phyloP scores from a whole-genome alignment of 2,113 vertebrate genomes.

The Aplodontia rufa region DNA sequence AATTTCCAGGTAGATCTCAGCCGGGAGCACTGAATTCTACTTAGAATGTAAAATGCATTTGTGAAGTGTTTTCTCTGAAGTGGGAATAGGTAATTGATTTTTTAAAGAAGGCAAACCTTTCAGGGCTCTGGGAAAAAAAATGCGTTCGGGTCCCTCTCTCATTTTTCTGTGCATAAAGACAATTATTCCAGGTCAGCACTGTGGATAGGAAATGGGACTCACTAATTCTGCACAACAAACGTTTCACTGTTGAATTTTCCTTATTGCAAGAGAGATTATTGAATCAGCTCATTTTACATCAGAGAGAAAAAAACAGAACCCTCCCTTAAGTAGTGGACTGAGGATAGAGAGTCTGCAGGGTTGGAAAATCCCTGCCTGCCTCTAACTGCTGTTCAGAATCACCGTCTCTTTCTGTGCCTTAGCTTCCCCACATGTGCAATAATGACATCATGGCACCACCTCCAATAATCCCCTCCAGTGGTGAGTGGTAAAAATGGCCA shows the following conservation, averaged over 20 bases:
- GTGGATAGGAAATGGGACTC: background rate
- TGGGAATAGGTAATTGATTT: constrained; percentile 76
- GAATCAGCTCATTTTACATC: constrained; percentile 45
- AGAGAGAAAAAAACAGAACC: constrained; percentile 15
- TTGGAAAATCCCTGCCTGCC: background rate
- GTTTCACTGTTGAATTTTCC: constrained; percentile 42
- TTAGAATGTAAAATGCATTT: constrained; percentile 67
- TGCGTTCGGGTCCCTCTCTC: constrained; percentile 32
- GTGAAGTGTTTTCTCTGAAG: constrained; percentile 72
- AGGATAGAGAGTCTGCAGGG: background rate
- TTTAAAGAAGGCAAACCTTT: constrained; percentile 70
- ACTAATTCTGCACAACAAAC: constrained; percentile 67
- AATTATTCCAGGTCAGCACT: constrained; percentile 67
- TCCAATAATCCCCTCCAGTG: fast-evolving
- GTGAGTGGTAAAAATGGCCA: background rate
- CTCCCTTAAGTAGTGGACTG: background rate
- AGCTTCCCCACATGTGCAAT: background rate
- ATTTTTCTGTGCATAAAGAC: constrained; percentile 68
- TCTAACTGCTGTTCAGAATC: background rate
- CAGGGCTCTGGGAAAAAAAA: constrained; percentile 47
- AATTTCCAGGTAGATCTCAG: constrained; percentile 64
- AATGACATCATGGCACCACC: too few relatives aligned
- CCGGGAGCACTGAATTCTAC: background rate
- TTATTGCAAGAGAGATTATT: constrained; percentile 43
- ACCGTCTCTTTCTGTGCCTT: background rate